Evolutionary conservation across 2,888 invertebrate species (phyloP).

Genomic region (Cheilosia variabilis): DNA sequence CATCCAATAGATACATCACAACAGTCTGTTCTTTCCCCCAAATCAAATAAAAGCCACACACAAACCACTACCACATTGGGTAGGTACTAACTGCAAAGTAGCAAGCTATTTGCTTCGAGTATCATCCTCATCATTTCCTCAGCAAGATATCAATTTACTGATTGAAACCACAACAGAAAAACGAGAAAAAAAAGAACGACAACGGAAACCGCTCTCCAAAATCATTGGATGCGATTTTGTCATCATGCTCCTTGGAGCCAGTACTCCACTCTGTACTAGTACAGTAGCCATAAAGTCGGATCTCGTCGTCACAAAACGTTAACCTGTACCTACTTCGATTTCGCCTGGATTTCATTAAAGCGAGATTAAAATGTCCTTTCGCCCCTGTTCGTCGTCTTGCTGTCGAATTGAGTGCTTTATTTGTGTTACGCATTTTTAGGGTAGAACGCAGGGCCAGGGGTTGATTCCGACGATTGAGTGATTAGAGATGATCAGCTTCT

Average conservation of each 20-base stretch:
- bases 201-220: conserved; percentile 4
- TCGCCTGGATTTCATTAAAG: conserved; percentile 54
- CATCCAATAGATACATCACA: conserved; percentile 22
- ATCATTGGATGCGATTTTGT: conserved; percentile 3
- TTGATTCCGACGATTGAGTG: conserved; percentile 58
- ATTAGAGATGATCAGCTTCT: conserved; percentile 63
- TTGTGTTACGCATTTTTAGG: conserved; percentile 38
- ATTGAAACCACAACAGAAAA: conserved; percentile 79
- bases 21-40: conserved; percentile 10
- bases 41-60: conserved; percentile 15
- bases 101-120: conserved; percentile 62
- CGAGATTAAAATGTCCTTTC: conserved; percentile 62
- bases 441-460: conserved; percentile 23
- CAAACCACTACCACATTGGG: conserved; percentile 24
- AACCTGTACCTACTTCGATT: conserved; percentile 51
- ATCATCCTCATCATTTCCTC: conserved; percentile 56
- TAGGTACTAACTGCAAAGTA: conserved; percentile 59
- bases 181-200: conserved; percentile 6
- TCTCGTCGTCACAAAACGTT: conserved; percentile 64
- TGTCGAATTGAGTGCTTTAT: conserved; percentile 44
- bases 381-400: conserved; percentile 7
- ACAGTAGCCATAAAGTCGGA: conserved; percentile 41
- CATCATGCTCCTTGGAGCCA: conserved; percentile 9
- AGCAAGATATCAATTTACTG: conserved; percentile 83
- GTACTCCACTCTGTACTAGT: background rate